A percentile compares a stretch with the other conserved stretches of the same genome.
Conservation (phyloP, 2,888 invertebrate species). For the Miltochrista miniata region DNA sequence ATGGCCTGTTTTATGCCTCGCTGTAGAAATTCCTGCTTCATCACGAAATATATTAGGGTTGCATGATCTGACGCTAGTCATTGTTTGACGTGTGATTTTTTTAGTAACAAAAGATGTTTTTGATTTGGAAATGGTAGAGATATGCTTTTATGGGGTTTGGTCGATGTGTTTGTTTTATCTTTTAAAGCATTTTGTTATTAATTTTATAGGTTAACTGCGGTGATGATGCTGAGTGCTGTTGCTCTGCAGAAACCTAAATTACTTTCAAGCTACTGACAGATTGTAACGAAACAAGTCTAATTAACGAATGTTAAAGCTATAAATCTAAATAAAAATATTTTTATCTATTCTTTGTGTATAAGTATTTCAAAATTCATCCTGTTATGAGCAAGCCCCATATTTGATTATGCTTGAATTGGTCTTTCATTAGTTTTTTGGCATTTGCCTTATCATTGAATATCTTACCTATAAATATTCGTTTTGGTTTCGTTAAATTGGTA, state of each 20-base stretch:
- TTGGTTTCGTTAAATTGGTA: no score
- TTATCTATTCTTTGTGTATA: no score
- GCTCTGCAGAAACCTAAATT: neutral
- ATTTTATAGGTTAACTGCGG: neutral
- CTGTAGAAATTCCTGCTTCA: conserved; percentile 35
- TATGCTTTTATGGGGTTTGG: conserved; percentile 1
- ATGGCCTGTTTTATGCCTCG: conserved; percentile 31
- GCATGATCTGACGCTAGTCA: conserved; percentile 29
- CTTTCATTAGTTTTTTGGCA: no score
- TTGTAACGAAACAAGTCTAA: no score
- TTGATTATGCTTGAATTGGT: no score
- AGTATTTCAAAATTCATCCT: no score
- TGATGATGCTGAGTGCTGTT: neutral
- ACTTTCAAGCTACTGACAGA: neutral
- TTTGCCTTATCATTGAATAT: no score
- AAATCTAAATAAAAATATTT: no score
- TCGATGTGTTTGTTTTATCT: neutral
- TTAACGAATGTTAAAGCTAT: no score
- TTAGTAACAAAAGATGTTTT: conserved; percentile 2
- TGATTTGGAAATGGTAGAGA: neutral
- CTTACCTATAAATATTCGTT: no score
- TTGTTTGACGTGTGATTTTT: conserved; percentile 17
- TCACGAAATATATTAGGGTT: conserved; percentile 30
- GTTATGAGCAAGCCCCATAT: no score
- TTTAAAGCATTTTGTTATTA: neutral